These are phyloP conservation scores for Sminthurinus aureus DNA, from an alignment of 2,888 invertebrate genomes.

Conservation along the genomic window DNA sequence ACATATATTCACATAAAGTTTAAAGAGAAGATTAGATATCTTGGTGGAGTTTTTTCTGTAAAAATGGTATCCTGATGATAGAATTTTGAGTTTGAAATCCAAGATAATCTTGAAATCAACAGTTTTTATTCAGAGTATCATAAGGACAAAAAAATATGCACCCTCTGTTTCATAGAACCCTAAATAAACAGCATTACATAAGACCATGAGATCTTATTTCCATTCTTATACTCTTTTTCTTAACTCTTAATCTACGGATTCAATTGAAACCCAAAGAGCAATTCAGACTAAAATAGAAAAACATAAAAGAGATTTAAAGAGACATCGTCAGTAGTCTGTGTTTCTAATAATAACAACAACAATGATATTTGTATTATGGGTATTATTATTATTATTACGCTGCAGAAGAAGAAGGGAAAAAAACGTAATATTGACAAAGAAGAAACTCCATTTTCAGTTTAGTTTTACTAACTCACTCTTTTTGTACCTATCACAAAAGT, in stretches of 20 bases:
- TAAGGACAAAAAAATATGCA: too few relatives aligned
- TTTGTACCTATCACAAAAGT: background rate
- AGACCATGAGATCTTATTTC: background rate
- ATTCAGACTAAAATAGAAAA: background rate
- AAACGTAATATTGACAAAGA: background rate
- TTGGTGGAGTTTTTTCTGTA: background rate
- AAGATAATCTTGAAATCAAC: background rate
- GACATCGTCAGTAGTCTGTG: constrained; percentile 15
- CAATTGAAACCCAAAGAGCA: too few relatives aligned
- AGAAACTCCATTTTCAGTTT: constrained; percentile 17
- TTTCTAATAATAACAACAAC: constrained; percentile 4
- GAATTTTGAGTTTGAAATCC: background rate
- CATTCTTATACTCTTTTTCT: background rate
- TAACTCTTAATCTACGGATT: too few relatives aligned
- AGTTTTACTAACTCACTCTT: background rate
- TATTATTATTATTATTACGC: too few relatives aligned
- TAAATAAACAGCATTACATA: background rate
- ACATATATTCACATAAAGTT: too few relatives aligned
- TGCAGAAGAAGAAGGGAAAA: background rate
- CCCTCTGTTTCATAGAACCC: too few relatives aligned
- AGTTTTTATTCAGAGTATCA: background rate
- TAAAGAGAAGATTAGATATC: too few relatives aligned
- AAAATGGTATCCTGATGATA: background rate
- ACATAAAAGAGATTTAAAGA: background rate
- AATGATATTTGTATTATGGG: background rate